Conservation (phyloP, 2,113 vertebrate genomes). For the Lathamus discolor region DNA sequence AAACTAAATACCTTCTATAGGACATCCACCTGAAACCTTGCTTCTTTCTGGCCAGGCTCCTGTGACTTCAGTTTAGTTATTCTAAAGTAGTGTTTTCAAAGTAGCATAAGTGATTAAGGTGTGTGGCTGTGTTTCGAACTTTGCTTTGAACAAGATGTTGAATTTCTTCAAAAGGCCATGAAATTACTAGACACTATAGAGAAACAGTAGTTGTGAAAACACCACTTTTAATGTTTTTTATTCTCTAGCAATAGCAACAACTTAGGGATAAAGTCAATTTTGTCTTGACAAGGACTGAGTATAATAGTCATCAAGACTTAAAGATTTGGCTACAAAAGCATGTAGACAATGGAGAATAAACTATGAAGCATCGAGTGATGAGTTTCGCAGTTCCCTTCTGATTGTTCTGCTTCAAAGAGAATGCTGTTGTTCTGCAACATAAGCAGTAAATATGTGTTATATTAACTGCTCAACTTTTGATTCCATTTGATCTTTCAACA, state of each 20-base stretch:
- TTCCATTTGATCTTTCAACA: conserved; percentile 38
- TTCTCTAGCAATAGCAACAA: not conserved
- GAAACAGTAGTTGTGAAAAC: not conserved
- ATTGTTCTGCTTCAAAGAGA: not conserved
- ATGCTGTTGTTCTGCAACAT: not conserved
- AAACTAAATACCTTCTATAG: not conserved
- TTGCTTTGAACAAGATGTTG: not conserved
- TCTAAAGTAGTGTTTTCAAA: not conserved
- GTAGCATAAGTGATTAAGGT: not conserved
- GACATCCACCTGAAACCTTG: not conserved
- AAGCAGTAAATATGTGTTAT: not conserved
- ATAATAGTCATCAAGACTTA: not conserved
- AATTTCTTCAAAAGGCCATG: not conserved
- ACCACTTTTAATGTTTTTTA: not conserved
- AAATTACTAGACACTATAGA: not conserved
- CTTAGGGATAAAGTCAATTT: not conserved
- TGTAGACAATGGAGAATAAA: not conserved
- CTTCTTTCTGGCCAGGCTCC: not conserved
- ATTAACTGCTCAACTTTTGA: conserved; percentile 18
- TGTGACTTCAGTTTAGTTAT: not conserved
- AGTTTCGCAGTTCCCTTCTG: not conserved
- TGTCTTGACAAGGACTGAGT: not conserved
- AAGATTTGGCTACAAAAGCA: not conserved
- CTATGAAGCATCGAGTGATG: not conserved
- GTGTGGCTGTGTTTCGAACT: not conserved